phyloP scores from a whole-genome alignment of 2,797 vertebrate genomes.

The Hemibagrus guttatus region DNA sequence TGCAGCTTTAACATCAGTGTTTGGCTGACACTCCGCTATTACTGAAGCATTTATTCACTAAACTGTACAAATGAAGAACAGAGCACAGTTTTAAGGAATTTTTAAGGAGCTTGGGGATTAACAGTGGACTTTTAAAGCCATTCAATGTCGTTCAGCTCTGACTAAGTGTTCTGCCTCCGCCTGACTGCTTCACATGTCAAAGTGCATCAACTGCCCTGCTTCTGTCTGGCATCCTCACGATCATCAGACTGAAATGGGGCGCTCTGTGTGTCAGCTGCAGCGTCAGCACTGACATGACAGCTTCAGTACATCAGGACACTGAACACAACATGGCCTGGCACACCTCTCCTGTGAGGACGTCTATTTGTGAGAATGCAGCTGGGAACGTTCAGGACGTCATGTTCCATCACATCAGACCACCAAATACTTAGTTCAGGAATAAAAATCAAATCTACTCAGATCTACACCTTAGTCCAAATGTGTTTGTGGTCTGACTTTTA shows the following conservation, averaged over 20 bases:
- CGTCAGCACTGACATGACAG: slow-evolving; percentile 34
- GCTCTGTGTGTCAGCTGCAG: slow-evolving; percentile 42
- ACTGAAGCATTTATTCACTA: neutral
- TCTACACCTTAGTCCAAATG: neutral
- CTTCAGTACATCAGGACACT: slow-evolving; percentile 24
- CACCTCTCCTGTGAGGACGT: slow-evolving; percentile 42
- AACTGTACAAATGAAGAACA: neutral
- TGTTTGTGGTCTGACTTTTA: neutral
- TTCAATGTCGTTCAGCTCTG: neutral
- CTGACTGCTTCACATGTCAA: slow-evolving; percentile 44
- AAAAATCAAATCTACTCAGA: neutral
- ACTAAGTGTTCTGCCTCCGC: slow-evolving; percentile 39
- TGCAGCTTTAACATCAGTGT: neutral
- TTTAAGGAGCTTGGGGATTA: neutral
- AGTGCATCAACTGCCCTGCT: slow-evolving; percentile 50
- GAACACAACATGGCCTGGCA: slow-evolving; percentile 45
- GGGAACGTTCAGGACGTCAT: slow-evolving; percentile 42
- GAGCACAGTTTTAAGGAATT: neutral
- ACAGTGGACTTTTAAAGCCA: slow-evolving; percentile 3
- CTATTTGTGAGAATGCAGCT: slow-evolving; percentile 31
- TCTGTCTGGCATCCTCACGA: slow-evolving; percentile 20
- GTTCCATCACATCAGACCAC: slow-evolving; percentile 37
- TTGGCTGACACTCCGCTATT: neutral
- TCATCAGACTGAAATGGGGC: slow-evolving; percentile 34
- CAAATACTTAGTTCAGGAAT: neutral